Base-by-base conservation (phyloP, 2,113 vertebrate species). In the Seriola quinqueradiata region DNA sequence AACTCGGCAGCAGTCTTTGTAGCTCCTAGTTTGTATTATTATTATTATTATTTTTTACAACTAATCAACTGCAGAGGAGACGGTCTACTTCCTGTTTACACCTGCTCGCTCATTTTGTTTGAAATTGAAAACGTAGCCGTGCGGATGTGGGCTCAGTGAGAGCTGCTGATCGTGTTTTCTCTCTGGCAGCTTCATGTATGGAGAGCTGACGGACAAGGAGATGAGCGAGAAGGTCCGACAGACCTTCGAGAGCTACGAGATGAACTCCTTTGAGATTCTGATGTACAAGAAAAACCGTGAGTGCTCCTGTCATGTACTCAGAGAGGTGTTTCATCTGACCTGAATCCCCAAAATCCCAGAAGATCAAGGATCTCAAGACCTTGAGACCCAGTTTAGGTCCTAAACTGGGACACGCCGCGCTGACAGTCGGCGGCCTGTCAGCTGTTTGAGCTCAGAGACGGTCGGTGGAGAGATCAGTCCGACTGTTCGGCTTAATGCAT, bases 211-310 rank as follows among this genome's bases (percentile, higher is more conserved):
- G 0, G 98, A 99, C 84, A 97, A 97, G 87, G 98, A 99, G 42
- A 98, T 94, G 14, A 90, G 92, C 12, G 96, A 97, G 85, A 99
- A 99, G 70, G 97, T 99, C 64, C 95, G 96, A 23, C 96, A 96
- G 89, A 98, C 97, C 0, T 99, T 99, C 82, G 97, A 99, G 90
- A 98, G 97, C 94, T 98, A 99, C 67, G 97, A 99, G 92, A 97
- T 96, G 94, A 98, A 97, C 90, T 99, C 98, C 25, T 98, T 99
- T 83, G 98, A 99, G 95, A 97, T 99, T 84, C 87, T 99, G 83
- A 99, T 99, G 98, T 99, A 99, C 95, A 99, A 98, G 93, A 99
- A 99, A 84, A 99, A 99, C 94, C 95, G 98, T 99, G 93, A 98
- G 98, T 98, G 14, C 16, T 4, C 9, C 46, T 64, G 57, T 63